Base-by-base conservation (phyloP, 2,113 vertebrate genomes). In the Paralichthys olivaceus region DNA sequence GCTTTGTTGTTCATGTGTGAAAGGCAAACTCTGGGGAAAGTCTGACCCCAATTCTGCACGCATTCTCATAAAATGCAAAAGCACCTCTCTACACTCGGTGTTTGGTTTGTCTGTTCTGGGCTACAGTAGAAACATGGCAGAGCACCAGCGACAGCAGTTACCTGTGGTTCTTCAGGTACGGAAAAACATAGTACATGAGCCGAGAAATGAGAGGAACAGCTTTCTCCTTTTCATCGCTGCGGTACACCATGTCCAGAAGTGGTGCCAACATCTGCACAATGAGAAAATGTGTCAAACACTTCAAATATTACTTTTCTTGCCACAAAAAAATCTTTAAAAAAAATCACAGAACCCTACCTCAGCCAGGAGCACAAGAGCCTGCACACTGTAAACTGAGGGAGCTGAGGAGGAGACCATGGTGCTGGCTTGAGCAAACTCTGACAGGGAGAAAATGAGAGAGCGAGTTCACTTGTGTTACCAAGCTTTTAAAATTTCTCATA, bases 111-210 rank as follows among this genome's bases (percentile, higher is more conserved):
- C 32, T 2, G 7, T 34, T 34, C 45, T 49, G 45, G 45, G 15
- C 19, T 49, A 5, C 47, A 4, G 19, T 49, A 49, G 47, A 49
- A 49, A 34, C 32, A 34, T 9, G 32, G 32, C 32, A 34, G 12
- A 17, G 15, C 43, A 45, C 55, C 55, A 57, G 8, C 23, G 5
- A 8, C 13, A 51, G 56, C 26, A 55, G 49, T 20, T 74, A 95
- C 98, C 96, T 98, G 95, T 99, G 98, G 83, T 99, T 99, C 80
- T 97, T 95, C 56, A 99, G 89, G 83, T 99, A 99, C 0, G 98
- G 98, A 57, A 98, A 99, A 0, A 99, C 97, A 0, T 96, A 97
- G 28, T 99, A 98, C n/a, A 98, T 95, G 84, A 99, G 83, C 22
- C 97, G 96, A 15, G 97, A 98, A 85, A 99, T 96, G 66, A 99